phyloP scores from a whole-genome alignment of 2,113 vertebrate genomes.

The Pelusios castaneus region DNA sequence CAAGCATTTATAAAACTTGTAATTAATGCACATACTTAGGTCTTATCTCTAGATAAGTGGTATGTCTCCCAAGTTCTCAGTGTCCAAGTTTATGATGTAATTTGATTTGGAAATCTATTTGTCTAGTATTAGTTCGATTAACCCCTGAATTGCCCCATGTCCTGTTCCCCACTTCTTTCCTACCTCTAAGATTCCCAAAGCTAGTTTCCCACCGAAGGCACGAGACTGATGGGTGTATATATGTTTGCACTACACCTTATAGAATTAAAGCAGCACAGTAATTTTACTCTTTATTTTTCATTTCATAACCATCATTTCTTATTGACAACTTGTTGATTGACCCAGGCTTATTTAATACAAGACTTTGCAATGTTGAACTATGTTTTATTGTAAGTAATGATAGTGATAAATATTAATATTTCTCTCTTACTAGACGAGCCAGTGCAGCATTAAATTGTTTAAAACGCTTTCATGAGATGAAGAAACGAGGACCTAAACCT shows the following conservation, averaged over 20 bases:
- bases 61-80: not conserved
- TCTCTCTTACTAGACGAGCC: conserved; percentile 84
- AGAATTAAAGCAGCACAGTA: not conserved
- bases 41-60: not conserved
- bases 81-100: not conserved
- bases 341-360: not conserved
- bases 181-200: not conserved
- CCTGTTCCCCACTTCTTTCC: not conserved
- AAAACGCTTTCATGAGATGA: conserved; percentile 97
- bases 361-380: not conserved
- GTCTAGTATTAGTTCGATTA: not conserved
- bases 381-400: not conserved
- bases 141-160: not conserved
- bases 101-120: not conserved
- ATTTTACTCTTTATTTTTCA: not conserved
- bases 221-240: not conserved
- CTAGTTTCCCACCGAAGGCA: not conserved
- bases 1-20: not conserved
- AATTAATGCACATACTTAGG: not conserved
- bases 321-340: not conserved
- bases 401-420: not conserved
- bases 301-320: not conserved
- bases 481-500: conserved; percentile 95
- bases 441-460: conserved; percentile 96
- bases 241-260: not conserved